These are phyloP conservation scores for Catostomus latipinnis DNA, from an alignment of 2,797 vertebrate species.

Conservation along the genomic window DNA sequence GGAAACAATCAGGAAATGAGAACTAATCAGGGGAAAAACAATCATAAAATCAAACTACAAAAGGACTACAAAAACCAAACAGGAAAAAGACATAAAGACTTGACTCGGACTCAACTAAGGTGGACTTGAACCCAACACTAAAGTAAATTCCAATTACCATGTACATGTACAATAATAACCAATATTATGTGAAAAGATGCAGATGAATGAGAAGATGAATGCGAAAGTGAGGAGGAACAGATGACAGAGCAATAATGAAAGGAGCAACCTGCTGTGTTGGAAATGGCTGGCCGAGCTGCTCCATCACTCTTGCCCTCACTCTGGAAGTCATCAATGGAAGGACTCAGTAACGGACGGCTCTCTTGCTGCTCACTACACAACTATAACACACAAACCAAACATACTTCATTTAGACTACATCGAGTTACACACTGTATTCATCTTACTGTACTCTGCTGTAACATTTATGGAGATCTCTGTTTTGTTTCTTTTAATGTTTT, in stretches of 20 bases:
- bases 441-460: background rate
- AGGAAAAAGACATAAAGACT: no score
- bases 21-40: no score
- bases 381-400: conserved; percentile 73
- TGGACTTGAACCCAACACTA: no score
- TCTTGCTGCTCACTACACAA: conserved; percentile 94
- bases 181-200: conserved; percentile 3
- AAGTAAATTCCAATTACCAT: no score
- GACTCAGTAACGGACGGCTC: conserved; percentile 95
- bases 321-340: conserved; percentile 97
- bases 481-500: background rate
- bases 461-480: background rate
- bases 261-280: conserved; percentile 88
- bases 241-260: conserved; percentile 38
- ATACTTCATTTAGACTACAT: background rate
- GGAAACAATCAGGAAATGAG: no score
- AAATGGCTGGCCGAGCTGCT: conserved; percentile 84
- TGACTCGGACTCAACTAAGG: no score
- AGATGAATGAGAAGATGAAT: background rate
- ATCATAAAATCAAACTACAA: no score
- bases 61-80: no score
- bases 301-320: conserved; percentile 87
- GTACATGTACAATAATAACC: background rate
- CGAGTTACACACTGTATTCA: background rate
- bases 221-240: conserved; percentile 19